Conservation (phyloP, 2,113 vertebrate genomes). For the Osmerus eperlanus region DNA sequence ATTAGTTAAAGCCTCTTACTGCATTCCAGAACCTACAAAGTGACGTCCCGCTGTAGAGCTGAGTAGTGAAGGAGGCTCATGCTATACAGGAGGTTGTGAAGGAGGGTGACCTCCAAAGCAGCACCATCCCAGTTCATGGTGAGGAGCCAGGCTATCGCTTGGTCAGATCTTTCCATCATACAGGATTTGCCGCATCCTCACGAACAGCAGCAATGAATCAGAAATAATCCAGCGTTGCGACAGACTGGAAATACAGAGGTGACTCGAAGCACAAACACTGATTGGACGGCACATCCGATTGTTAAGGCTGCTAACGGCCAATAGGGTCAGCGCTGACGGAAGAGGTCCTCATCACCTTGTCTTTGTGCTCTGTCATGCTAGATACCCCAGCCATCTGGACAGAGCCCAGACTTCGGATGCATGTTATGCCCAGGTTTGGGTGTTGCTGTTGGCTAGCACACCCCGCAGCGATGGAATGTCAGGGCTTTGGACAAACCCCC, state of each 20-base stretch:
- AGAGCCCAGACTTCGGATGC: background rate
- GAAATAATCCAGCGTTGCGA: background rate
- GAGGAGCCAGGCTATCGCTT: slow-evolving; percentile 30
- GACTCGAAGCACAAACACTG: slow-evolving; percentile 15
- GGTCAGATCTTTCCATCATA: slow-evolving; percentile 42
- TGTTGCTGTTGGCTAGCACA: background rate
- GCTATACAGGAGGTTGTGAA: background rate
- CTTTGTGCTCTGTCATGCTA: background rate
- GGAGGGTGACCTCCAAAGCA: background rate
- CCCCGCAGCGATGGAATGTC: background rate
- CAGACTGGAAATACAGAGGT: background rate
- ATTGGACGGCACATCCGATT: slow-evolving; percentile 34
- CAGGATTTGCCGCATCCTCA: slow-evolving; percentile 31
- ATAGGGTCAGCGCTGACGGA: background rate
- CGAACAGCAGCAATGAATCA: background rate
- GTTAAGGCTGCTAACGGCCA: slow-evolving; percentile 21
- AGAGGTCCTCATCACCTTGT: slow-evolving; percentile 22
- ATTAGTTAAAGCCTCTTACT: slow-evolving; percentile 60
- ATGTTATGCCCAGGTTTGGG: background rate
- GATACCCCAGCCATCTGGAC: background rate
- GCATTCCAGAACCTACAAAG: slow-evolving; percentile 55
- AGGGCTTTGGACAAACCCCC: background rate
- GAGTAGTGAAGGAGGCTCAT: no score
- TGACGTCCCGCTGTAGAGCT: slow-evolving; percentile 14
- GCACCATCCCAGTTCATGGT: background rate